Percentiles rank a stretch among this genome's conserved stretches.
These are phyloP conservation scores for Poliocrania exsul DNA, from an alignment of 2,797 vertebrate genomes.

Conservation along the genomic window DNA sequence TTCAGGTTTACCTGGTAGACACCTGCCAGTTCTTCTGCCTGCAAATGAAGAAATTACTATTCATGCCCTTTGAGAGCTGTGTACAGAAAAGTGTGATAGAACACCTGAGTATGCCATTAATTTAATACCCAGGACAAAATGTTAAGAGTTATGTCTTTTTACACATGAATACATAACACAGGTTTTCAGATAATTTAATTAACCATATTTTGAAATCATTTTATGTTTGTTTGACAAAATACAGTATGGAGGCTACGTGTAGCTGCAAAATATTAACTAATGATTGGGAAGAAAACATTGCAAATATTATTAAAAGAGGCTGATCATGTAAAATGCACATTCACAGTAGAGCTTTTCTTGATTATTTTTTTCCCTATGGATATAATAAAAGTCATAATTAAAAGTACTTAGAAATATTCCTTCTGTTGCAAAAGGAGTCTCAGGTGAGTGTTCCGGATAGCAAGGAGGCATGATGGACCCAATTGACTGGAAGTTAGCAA, in stretches of 20 bases:
- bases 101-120: background rate
- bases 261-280: constrained; percentile 28
- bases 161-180: background rate
- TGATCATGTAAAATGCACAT: too few relatives aligned
- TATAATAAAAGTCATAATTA: too few relatives aligned
- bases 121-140: background rate
- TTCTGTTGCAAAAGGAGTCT: too few relatives aligned
- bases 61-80: background rate
- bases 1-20: background rate
- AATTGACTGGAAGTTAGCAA: too few relatives aligned
- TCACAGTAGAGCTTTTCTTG: too few relatives aligned
- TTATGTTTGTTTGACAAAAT: constrained; percentile 26
- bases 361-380: too few relatives aligned
- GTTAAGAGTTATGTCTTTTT: constrained; percentile 8
- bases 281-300: constrained; percentile 18
- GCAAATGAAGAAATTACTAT: background rate
- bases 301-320: too few relatives aligned
- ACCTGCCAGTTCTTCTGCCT: background rate
- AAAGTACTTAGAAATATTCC: too few relatives aligned
- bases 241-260: background rate
- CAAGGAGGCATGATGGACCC: too few relatives aligned
- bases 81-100: background rate
- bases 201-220: background rate
- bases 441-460: too few relatives aligned
- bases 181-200: constrained; percentile 49